These are phyloP conservation scores for Spongia lamella DNA, from an alignment of 37 sponge, comb jelly and placozoan genomes.

Conservation along the genomic window DNA sequence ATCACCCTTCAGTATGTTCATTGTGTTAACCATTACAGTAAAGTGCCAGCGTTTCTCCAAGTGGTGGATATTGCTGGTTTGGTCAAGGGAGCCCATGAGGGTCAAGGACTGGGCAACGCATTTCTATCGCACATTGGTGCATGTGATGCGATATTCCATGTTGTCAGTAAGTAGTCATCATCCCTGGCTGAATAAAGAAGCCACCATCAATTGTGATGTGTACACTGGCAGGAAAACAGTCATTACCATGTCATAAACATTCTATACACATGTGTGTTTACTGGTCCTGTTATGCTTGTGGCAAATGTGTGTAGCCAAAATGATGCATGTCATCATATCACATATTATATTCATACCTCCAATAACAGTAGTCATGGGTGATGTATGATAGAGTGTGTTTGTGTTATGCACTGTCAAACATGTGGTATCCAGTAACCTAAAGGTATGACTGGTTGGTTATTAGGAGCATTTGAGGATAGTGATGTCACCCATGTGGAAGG, in stretches of 20 bases:
- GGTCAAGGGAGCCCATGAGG: constrained; percentile 97
- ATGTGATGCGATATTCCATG: constrained; percentile 95
- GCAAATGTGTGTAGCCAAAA: too few species aligned
- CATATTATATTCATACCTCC: too few species aligned
- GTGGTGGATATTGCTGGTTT: constrained; percentile 97
- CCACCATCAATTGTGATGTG: background rate
- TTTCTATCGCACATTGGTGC: constrained; percentile 93
- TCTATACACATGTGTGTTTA: background rate
- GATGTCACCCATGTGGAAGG: constrained; percentile 97
- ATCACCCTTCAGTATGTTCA: background rate
- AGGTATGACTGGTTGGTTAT: constrained; percentile 1
- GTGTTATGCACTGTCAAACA: too few species aligned
- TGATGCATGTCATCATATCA: too few species aligned
- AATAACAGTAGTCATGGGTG: too few species aligned
- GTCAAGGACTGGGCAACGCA: constrained; percentile 98
- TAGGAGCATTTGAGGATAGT: constrained; percentile 96
- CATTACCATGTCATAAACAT: too few species aligned
- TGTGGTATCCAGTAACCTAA: too few species aligned
- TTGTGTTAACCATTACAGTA: constrained; percentile 19
- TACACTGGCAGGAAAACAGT: background rate
- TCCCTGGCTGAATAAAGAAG: too few species aligned
- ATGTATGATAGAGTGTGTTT: too few species aligned
- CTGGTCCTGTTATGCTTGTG: too few species aligned
- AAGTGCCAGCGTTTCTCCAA: constrained; percentile 87
- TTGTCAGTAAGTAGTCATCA: constrained; percentile 60